Conservation (phyloP, 1,140 invertebrate species). For the Potamilus streckersoni region DNA sequence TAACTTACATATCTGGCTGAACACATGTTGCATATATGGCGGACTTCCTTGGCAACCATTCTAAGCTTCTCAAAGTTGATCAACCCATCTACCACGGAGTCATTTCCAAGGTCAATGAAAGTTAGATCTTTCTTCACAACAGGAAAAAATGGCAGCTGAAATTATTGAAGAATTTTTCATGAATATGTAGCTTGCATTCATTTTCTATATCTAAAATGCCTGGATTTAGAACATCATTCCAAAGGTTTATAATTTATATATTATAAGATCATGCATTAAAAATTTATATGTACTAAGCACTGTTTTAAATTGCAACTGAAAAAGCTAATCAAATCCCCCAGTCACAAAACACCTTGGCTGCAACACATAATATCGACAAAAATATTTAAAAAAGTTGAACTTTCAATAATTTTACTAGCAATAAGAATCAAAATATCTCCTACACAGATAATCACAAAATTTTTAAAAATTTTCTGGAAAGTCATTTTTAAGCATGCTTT, state of each 20-base stretch:
- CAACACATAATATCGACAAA: too few relatives aligned
- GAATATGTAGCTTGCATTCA: neutral
- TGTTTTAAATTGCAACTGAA: too few relatives aligned
- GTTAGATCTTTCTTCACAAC: slow-evolving; percentile 90
- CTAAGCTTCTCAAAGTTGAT: slow-evolving; percentile 97
- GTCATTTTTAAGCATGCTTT: too few relatives aligned
- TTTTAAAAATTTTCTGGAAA: too few relatives aligned
- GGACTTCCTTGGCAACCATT: slow-evolving; percentile 98
- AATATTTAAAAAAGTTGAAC: too few relatives aligned
- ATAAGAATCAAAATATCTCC: too few relatives aligned
- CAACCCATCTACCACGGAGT: slow-evolving; percentile 90
- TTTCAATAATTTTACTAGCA: too few relatives aligned
- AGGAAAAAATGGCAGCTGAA: slow-evolving; percentile 82
- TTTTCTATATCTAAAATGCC: neutral
- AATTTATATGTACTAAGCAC: too few relatives aligned
- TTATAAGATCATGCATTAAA: too few relatives aligned
- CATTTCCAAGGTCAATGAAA: slow-evolving; percentile 97
- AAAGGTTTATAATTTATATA: neutral
- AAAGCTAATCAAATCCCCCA: too few relatives aligned
- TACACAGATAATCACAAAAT: too few relatives aligned
- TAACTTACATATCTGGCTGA: slow-evolving; percentile 80
- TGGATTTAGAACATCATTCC: neutral
- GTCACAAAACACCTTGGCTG: too few relatives aligned
- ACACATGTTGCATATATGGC: slow-evolving; percentile 93
- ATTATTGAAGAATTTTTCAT: slow-evolving; percentile 31